Evolutionary conservation across 2,888 invertebrate species (phyloP).

Genomic region (Agriopis aurantiaria): DNA sequence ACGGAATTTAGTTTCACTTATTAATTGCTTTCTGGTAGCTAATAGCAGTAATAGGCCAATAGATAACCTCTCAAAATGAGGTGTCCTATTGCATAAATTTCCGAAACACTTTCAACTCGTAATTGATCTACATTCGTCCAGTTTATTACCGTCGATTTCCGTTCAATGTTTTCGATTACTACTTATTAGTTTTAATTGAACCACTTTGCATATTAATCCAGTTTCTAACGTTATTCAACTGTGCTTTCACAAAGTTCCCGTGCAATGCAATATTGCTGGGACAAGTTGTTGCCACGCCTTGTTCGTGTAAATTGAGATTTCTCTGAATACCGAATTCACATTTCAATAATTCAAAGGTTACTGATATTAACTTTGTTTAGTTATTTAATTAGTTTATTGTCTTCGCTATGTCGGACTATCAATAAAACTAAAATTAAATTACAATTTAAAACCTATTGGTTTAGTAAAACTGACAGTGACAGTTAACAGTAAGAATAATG

Average conservation of each 20-base stretch:
- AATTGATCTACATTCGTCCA: slow-evolving; percentile 43
- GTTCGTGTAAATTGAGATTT: slow-evolving; percentile 53
- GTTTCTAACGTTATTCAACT: slow-evolving; percentile 44
- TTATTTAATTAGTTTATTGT: too few relatives aligned
- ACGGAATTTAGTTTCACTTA: slow-evolving; percentile 12
- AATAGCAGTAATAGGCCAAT: slow-evolving; percentile 21
- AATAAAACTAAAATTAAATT: too few relatives aligned
- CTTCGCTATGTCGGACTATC: too few relatives aligned
- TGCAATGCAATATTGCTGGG: slow-evolving; percentile 56
- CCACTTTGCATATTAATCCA: slow-evolving; percentile 48
- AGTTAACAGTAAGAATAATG: too few relatives aligned
- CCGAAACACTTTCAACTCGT: slow-evolving; percentile 37
- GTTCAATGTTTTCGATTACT: slow-evolving; percentile 48
- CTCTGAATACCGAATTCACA: slow-evolving; percentile 38
- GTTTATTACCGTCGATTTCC: slow-evolving; percentile 45
- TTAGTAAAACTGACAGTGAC: too few relatives aligned
- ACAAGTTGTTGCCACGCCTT: slow-evolving; percentile 60
- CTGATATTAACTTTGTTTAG: too few relatives aligned
- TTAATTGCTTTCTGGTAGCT: slow-evolving; percentile 18
- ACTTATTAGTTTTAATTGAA: slow-evolving; percentile 53
- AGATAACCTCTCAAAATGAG: slow-evolving; percentile 26
- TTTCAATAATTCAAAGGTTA: too few relatives aligned
- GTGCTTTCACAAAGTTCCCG: slow-evolving; percentile 58
- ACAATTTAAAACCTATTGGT: too few relatives aligned
- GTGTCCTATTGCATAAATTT: slow-evolving; percentile 31